A percentile compares a stretch with the other conserved stretches of the same genome.
phyloP scores from a whole-genome alignment of 2,888 invertebrate genomes.

The Arrhopalites spinosus region DNA sequence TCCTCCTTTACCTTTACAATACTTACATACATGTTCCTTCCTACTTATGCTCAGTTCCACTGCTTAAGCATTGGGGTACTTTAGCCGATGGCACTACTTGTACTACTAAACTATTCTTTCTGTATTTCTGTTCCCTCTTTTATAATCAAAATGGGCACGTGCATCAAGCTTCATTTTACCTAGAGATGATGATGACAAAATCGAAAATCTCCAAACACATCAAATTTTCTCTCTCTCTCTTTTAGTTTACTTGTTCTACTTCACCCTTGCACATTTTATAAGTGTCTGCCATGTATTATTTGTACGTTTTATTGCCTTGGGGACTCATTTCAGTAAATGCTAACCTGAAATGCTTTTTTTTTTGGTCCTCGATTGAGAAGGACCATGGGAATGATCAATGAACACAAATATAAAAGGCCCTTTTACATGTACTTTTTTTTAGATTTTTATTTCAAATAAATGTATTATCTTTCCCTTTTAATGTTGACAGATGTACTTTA shows the following conservation, averaged over 20 bases:
- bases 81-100: slow-evolving; percentile 19
- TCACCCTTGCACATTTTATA: slow-evolving; percentile 17
- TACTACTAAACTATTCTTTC: slow-evolving; percentile 26
- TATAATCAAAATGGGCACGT: slow-evolving; percentile 20
- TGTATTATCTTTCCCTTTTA: no score
- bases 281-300: neutral
- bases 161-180: slow-evolving; percentile 22
- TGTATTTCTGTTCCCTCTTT: neutral
- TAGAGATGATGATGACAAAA: slow-evolving; percentile 46
- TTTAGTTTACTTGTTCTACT: slow-evolving; percentile 4
- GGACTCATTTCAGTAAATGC: slow-evolving; percentile 33
- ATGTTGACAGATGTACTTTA: no score
- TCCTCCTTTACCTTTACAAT: neutral
- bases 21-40: neutral
- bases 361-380: neutral
- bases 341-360: slow-evolving; percentile 30
- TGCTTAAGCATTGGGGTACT: neutral
- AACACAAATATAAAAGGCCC: neutral
- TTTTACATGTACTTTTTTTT: no score
- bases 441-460: no score
- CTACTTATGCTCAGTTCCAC: no score
- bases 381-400: slow-evolving; percentile 27
- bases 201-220: slow-evolving; percentile 40
- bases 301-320: slow-evolving; percentile 29
- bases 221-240: slow-evolving; percentile 8